Evolutionary conservation across 2,113 vertebrate genomes (phyloP).

Genomic region (Setophaga coronata): DNA sequence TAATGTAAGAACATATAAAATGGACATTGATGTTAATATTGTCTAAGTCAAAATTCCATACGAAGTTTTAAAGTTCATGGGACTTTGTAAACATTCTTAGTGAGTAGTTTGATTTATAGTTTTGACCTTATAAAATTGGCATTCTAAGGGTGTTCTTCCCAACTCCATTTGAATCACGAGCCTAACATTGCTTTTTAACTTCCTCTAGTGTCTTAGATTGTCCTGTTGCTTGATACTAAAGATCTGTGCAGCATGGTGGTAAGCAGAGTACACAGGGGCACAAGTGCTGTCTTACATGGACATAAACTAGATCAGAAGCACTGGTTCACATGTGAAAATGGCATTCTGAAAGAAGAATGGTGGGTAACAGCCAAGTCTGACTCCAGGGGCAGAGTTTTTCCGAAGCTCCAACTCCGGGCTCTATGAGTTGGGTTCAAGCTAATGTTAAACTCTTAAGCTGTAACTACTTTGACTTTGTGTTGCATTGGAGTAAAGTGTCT

Average conservation of each 20-base stretch:
- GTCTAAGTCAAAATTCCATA: background rate
- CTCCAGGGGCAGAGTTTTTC: background rate
- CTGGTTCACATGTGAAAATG: background rate
- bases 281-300: background rate
- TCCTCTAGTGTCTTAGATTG: background rate
- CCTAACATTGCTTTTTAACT: background rate
- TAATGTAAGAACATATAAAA: background rate
- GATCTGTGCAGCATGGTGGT: background rate
- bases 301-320: background rate
- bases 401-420: background rate
- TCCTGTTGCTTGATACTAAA: background rate
- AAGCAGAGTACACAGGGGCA: background rate
- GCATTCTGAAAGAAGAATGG: background rate
- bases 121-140: background rate
- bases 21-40: background rate
- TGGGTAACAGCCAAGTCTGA: background rate
- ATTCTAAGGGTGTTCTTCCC: background rate
- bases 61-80: background rate
- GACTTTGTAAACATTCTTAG: background rate
- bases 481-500: background rate
- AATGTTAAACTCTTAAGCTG: background rate
- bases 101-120: background rate
- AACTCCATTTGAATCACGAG: background rate
- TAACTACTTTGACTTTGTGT: background rate
- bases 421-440: background rate